Conservation (phyloP, 1,140 invertebrate genomes). For the Palaemon carinicauda region DNA sequence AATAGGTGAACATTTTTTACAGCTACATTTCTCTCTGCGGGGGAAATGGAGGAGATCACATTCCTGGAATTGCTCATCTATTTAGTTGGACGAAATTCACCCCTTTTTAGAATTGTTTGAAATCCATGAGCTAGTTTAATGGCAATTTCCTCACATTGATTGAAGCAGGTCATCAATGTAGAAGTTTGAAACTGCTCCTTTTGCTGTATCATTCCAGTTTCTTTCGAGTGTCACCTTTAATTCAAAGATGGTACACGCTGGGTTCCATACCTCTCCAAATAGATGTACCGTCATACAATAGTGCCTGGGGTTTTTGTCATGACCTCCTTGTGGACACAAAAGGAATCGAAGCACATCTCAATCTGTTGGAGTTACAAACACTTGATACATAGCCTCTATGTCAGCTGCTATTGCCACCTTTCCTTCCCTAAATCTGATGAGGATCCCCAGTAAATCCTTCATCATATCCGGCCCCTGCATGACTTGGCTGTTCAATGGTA, state of each 20-base stretch:
- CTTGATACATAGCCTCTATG: no score
- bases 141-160: not conserved
- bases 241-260: not conserved
- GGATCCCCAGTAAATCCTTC: no score
- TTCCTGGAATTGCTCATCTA: constrained; percentile 4
- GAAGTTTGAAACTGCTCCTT: not conserved
- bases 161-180: not conserved
- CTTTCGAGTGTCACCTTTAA: not conserved
- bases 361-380: not conserved
- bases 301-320: not conserved
- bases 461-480: no score
- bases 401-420: no score
- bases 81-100: not conserved
- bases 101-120: not conserved
- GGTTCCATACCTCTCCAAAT: not conserved
- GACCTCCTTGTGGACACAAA: not conserved
- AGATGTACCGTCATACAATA: not conserved
- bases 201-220: not conserved
- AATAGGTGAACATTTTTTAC: not conserved
- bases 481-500: no score
- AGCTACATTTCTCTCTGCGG: not conserved
- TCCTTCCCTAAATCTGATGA: no score
- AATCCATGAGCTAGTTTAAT: not conserved
- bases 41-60: not conserved
- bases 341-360: not conserved